These are phyloP conservation scores for Cladorhizidae sp. DNA, from an alignment of 37 sponge, comb jelly and placozoan species.

Conservation along the genomic window DNA sequence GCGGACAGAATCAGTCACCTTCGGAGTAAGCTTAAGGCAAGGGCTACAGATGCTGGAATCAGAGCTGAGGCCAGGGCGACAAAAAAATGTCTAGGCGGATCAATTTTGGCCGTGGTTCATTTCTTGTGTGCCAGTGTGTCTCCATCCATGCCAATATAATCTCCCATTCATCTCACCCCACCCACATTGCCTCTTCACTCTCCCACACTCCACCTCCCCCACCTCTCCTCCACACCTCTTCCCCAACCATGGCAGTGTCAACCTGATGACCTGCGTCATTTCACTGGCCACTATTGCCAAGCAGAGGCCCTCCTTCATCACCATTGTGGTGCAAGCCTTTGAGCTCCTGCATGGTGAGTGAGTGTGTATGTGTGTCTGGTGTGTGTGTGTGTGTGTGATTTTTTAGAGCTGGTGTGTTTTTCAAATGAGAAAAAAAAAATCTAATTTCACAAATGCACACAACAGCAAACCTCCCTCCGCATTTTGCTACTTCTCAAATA, in stretches of 20 bases:
- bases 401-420: constrained; percentile 1
- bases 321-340: constrained; percentile 78
- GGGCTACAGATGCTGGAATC: too few relatives aligned
- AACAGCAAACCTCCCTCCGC: constrained; percentile 89
- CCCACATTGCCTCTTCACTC: not conserved
- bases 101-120: too few relatives aligned
- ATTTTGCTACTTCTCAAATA: constrained; percentile 84
- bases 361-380: not conserved
- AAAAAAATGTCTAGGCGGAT: too few relatives aligned
- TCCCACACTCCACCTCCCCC: not conserved
- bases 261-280: constrained; percentile 84
- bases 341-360: constrained; percentile 76
- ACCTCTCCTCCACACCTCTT: not conserved
- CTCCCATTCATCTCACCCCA: too few relatives aligned
- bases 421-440: not conserved
- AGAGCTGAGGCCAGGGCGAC: too few relatives aligned
- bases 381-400: not conserved
- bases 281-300: constrained; percentile 77
- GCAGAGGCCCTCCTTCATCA: constrained; percentile 64
- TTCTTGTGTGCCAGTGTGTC: too few relatives aligned
- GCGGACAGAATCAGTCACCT: too few relatives aligned
- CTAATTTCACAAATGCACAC: not conserved
- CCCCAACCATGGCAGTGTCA: constrained; percentile 51
- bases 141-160: too few relatives aligned
- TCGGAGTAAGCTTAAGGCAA: too few relatives aligned